Percentiles rank a stretch among this genome's conserved stretches.
Evolutionary conservation across 2,888 invertebrate species (phyloP).

Genomic region (Spilosoma lubricipeda): DNA sequence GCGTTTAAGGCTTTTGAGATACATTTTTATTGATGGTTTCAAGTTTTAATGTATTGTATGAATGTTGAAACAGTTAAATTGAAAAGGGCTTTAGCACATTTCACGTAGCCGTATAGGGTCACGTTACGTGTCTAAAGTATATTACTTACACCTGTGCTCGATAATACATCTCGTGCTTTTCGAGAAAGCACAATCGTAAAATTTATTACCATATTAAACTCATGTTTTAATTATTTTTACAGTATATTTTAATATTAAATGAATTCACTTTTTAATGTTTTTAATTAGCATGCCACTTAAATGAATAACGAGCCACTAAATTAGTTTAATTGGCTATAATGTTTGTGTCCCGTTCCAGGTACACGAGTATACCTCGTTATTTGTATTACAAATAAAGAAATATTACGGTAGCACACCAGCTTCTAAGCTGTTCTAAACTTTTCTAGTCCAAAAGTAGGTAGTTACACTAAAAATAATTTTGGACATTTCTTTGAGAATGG

Average conservation of each 20-base stretch:
- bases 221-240: background rate
- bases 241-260: slow-evolving; percentile 2
- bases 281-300: slow-evolving; percentile 16
- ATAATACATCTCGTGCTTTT: background rate
- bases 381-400: background rate
- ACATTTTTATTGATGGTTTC: background rate
- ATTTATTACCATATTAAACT: background rate
- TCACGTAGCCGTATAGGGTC: background rate
- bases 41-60: background rate
- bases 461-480: background rate
- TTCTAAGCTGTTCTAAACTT: background rate
- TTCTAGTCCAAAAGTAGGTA: background rate
- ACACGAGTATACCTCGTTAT: background rate
- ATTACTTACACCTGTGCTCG: slow-evolving; percentile 2
- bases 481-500: background rate
- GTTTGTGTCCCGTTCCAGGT: background rate
- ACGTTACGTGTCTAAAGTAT: background rate
- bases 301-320: slow-evolving; percentile 10
- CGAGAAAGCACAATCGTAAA: slow-evolving; percentile 1
- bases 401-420: background rate
- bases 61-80: background rate
- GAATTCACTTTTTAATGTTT: slow-evolving; percentile 12
- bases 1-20: no score
- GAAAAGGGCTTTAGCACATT: background rate
- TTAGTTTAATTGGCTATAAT: slow-evolving; percentile 7